These are phyloP conservation scores for Drosophila subobscura DNA, from an alignment of 1,140 invertebrate species.

Conservation along the genomic window DNA sequence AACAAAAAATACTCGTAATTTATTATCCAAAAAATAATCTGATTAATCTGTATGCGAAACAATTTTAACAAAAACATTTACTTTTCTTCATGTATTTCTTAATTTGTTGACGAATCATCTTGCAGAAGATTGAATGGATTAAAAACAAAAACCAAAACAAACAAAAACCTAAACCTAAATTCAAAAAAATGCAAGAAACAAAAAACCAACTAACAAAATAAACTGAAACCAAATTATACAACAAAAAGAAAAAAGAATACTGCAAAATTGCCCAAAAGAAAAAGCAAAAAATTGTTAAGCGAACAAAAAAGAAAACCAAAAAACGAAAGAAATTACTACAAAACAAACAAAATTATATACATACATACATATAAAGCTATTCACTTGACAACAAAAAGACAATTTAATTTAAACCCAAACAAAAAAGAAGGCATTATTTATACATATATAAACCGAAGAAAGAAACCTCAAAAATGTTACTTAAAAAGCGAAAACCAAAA, in stretches of 20 bases:
- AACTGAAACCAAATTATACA: conserved; percentile 61
- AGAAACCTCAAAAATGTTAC: conserved; percentile 62
- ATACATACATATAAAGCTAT: conserved; percentile 73
- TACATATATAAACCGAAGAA: conserved; percentile 62
- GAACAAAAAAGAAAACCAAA: conserved; percentile 49
- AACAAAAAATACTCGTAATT: conserved; percentile 45
- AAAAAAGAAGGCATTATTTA: conserved; percentile 69
- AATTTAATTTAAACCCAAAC: conserved; percentile 49
- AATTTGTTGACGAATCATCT: conserved; percentile 79
- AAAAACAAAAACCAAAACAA: conserved; percentile 69
- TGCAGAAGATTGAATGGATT: conserved; percentile 84
- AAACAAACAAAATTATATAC: conserved; percentile 70
- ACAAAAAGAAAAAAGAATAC: conserved; percentile 36
- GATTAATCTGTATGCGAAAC: conserved; percentile 57
- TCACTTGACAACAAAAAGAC: conserved; percentile 68
- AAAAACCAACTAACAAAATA: conserved; percentile 61
- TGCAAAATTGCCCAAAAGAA: conserved; percentile 69
- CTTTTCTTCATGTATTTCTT: conserved; percentile 82
- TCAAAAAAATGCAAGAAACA: conserved; percentile 49
- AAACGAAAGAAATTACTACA: conserved; percentile 50
- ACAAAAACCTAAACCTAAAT: conserved; percentile 53
- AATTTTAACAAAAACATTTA: conserved; percentile 73
- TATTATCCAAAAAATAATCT: conserved; percentile 12
- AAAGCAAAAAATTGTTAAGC: conserved; percentile 63
- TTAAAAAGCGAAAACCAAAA: conserved; percentile 67